Evolutionary conservation across 2,888 invertebrate genomes (phyloP), one percentile per base, ranked within the genome.

Genomic region (Neoitamus cyanurus): DNA sequence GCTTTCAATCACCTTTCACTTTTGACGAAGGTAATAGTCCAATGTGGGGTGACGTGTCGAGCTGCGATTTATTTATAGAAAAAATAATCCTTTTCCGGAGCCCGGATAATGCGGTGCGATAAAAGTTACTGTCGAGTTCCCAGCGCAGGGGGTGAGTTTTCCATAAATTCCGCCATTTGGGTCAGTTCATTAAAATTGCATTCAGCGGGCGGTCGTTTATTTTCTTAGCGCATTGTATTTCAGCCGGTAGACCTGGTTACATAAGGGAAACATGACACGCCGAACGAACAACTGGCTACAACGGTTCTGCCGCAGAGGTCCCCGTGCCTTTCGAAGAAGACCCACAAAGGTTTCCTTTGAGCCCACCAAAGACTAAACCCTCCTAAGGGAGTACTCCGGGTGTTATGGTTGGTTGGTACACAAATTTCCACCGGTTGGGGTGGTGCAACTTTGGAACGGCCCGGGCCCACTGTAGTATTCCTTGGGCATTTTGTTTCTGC

Each of bases 201-300:
- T 78, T 78, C 78, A 78, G 48, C 78, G 20, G 13, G 11, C 9
- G 31, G 31, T 31, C 78, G 48, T 78, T 78, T 58, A 48, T 78
- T 78, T 78, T 78, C 78, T 78, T 78, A 78, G 48, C 78, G 78
- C 78, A 78, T 78, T 48, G 48, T 78, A 78, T 78, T 78, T 78
- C 9, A 78, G 28, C 30, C 6, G n/a, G 46, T 30, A 78, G 15
- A 58, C 78, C 30, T 58, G 15, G 9, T 48, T 48, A 58, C 15
- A 58, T n/a, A 70, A 68, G 28, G 11, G 15, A 31, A 78, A 48
- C 75, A 75, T 75, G 37, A 75, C 42, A 75, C 28, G 36, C 28
- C 37, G 42, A 7, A 13, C 48, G 20, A 48, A 48, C 48, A 48
- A 48, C 48, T 48, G 48, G 20, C 58, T 58, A 58, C n/a, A 58